Conservation (phyloP, 2,797 vertebrate genomes). For the Lycodopsis pacificus region DNA sequence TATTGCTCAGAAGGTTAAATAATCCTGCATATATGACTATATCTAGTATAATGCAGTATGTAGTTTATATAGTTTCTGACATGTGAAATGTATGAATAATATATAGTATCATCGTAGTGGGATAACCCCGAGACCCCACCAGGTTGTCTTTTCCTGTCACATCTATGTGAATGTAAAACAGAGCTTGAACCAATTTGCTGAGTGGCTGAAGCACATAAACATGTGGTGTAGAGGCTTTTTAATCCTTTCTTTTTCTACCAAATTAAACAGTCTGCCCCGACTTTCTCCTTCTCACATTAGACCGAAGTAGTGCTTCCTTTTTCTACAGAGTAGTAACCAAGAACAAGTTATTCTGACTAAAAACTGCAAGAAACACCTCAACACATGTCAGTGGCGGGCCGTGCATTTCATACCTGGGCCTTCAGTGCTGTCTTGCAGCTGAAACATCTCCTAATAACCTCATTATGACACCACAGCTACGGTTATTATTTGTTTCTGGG, state of each 20-base stretch:
- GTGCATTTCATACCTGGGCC: no score
- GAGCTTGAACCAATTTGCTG: neutral
- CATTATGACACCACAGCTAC: no score
- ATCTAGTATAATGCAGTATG: neutral
- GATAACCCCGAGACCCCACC: neutral
- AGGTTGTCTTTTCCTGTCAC: neutral
- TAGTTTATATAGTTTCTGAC: neutral
- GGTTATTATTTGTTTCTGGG: no score
- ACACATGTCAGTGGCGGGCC: no score
- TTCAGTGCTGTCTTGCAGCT: no score
- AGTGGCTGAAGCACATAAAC: neutral
- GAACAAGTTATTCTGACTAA: neutral
- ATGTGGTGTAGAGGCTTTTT: neutral
- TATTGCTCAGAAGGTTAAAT: neutral
- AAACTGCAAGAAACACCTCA: no score
- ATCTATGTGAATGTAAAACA: neutral
- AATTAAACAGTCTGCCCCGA: neutral
- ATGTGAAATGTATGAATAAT: slow-evolving; percentile 3
- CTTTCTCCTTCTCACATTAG: neutral
- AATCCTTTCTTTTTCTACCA: neutral
- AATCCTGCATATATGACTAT: neutral
- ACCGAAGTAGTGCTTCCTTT: neutral
- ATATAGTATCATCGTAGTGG: neutral
- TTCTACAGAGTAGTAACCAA: neutral
- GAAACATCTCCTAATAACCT: no score